These are phyloP conservation scores for Rotaria macrura DNA, from an alignment of 2,888 invertebrate genomes.

Conservation along the genomic window DNA sequence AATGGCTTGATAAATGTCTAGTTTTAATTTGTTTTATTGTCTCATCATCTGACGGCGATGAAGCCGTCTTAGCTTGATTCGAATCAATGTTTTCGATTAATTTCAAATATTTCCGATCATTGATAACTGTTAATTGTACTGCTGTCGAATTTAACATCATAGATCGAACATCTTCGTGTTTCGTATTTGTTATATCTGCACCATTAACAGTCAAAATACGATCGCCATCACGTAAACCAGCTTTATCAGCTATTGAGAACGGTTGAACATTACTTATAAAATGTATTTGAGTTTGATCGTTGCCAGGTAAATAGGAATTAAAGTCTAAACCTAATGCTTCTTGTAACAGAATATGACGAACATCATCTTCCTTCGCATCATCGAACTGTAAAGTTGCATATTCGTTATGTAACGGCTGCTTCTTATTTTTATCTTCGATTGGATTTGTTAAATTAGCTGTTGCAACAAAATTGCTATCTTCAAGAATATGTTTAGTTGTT, in stretches of 20 bases:
- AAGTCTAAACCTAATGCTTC: neutral
- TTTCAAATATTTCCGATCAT: neutral
- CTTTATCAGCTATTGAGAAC: neutral
- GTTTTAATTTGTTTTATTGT: neutral
- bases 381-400: too few species aligned
- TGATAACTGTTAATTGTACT: neutral
- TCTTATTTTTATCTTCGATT: neutral
- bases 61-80: neutral
- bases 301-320: neutral
- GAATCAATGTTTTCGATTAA: neutral
- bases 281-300: neutral
- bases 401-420: neutral
- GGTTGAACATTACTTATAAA: neutral
- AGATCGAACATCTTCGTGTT: neutral
- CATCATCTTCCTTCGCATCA: neutral
- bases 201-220: neutral
- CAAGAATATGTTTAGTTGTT: neutral
- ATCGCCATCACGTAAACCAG: slow-evolving; percentile 5
- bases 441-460: neutral
- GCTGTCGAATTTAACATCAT: neutral
- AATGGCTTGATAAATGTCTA: neutral
- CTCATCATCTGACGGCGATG: neutral
- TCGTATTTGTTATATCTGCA: neutral
- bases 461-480: neutral
- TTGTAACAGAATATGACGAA: neutral